Evolutionary conservation across 2,113 vertebrate species (phyloP), one percentile per base, ranked within the genome.

Genomic region (Aplodontia rufa): DNA sequence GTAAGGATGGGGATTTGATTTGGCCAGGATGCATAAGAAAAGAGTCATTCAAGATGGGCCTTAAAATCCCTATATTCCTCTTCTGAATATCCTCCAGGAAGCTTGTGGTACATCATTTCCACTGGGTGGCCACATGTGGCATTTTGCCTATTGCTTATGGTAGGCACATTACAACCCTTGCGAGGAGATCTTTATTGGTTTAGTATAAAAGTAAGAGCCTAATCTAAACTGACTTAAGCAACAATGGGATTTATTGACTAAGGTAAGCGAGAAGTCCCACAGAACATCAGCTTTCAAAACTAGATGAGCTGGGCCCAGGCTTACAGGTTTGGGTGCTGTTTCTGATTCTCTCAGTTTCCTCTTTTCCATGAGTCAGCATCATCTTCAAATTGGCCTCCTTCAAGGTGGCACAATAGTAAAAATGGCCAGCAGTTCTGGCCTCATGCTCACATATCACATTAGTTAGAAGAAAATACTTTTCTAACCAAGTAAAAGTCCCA

Each of bases 361-460:
- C 75, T 90, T 58, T 60, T 55, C 83, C 12, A 13, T 10, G 32
- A 85, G 60, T 66, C 49, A 53, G 3, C 4, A 49, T 60, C 20
- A 35, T 71, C 37, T 94, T 94, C 80, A 32, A 40, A 78, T 4
- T 53, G 40, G 62, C 53, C 92, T 86, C 75, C 35, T 76, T 84
- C 26, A 10, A 7, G 40, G 62, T 2, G 62, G 71, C 5, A 71
- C 8, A 60, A 24, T 4, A 3, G 58, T 60, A 26, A 80, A 80
- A 76, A 49, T 5, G 51, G 37, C 20, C n/a, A 66, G 30, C 74
- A 58, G 72, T 24, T n/a, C 83, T 58, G 51, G 66, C 45, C 35
- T 85, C 66, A 71, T 0, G 14, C 47, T 42, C 35, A 35, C 10
- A 51, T 2, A 49, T 32, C 53, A 74, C n/a, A 19, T 19, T 47